Evolutionary conservation across 1,140 invertebrate genomes (phyloP), one percentile per base, ranked within the genome.

Genomic region (Tetramorium alpestre): DNA sequence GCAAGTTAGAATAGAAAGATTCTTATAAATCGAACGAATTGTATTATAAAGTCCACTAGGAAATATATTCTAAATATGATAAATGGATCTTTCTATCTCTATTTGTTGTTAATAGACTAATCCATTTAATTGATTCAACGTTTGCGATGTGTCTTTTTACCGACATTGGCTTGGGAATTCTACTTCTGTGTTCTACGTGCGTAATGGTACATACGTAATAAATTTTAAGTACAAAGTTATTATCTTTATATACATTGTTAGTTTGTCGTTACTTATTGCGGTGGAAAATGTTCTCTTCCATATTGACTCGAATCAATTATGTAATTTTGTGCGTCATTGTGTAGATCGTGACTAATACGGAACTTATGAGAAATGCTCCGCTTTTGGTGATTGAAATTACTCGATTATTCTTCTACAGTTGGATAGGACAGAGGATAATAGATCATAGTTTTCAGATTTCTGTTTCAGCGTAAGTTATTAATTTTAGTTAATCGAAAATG

Each of bases 1-100:
- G 5, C 62, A 80, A 54, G 3, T 69, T 47, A 80, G 77, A 69
- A 69, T 54, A 80, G 77, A 80, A 6, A 80, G 62, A 62, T 80
- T 69, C 0, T 18, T 80, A 25, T 51, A 65, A 60, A 65, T 77
- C 10, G 16, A 58, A n/a, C 7, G 2, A 33, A 13, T 28, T 5
- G 2, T 33, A 33, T 33, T 33, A 33, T 33, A 33, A 33, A 4
- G 3, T 33, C 33, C 33, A 33, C 38, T 33, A 3, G 13, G 47
- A 18, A 64, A 28, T 38, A 28, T 16, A 4, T 33, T 33, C 25
- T 25, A 54, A 16, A 54, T 54, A 25, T 33, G 4, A 22, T 44
- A 44, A 2, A 33, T 0, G 64, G 10, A n/a, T 41, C 44, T 67
- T 69, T 3, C 22, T 62, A 5, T 76, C 6, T 58, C 16, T 64